phyloP scores from a whole-genome alignment of 92 coral and sea anemone species.

The Nematostella vectensis region DNA sequence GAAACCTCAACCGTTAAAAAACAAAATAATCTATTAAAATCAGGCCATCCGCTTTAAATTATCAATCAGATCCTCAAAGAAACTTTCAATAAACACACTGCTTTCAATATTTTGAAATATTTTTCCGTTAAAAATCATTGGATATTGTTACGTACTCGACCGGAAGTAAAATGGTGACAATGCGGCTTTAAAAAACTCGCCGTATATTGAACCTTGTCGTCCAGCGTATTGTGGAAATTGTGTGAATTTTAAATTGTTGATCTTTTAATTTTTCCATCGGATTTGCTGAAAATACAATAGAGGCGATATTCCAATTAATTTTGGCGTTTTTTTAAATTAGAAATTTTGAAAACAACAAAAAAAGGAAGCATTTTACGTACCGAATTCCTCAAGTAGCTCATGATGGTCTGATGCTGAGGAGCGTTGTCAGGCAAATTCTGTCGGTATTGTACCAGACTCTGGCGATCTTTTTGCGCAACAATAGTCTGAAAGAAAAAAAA shows the following conservation, averaged over 20 bases:
- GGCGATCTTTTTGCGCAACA: slow-evolving; percentile 80
- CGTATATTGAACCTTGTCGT: no score
- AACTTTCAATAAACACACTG: no score
- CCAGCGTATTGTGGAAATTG: neutral
- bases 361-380: slow-evolving; percentile 36
- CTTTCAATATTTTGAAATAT: no score
- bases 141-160: no score
- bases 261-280: slow-evolving; percentile 55
- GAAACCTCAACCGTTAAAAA: no score
- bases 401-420: slow-evolving; percentile 67
- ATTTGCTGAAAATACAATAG: slow-evolving; percentile 45
- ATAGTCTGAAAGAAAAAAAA: slow-evolving; percentile 46
- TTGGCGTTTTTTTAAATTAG: neutral
- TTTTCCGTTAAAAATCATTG: no score
- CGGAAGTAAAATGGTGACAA: no score
- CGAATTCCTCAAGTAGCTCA: slow-evolving; percentile 69
- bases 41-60: no score
- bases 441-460: slow-evolving; percentile 64
- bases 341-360: neutral
- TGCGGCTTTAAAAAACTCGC: no score
- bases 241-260: neutral
- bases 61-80: no score
- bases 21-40: no score
- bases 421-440: slow-evolving; percentile 41
- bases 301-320: neutral